Percentiles rank a stretch among this genome's conserved stretches.
These are phyloP conservation scores for Elysia chlorotica DNA, from an alignment of 1,140 invertebrate genomes.

Conservation along the genomic window DNA sequence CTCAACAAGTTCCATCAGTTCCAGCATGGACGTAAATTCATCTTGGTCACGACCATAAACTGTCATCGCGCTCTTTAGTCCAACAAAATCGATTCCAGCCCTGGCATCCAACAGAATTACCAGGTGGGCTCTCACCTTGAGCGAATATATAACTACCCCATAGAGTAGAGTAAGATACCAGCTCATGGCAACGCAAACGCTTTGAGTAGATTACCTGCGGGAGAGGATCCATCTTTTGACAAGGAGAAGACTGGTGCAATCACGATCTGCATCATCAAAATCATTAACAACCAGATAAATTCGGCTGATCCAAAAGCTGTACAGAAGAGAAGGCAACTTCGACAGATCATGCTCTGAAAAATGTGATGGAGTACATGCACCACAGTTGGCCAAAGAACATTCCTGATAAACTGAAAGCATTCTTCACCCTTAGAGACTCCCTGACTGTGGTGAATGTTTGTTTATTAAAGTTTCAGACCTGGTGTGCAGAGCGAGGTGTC, in stretches of 20 bases:
- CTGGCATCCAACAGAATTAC: conserved; percentile 54
- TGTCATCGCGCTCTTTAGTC: conserved; percentile 54
- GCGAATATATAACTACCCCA: conserved; percentile 54
- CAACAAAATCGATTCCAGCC: conserved; percentile 37
- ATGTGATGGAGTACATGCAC: too few relatives aligned
- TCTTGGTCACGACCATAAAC: conserved; percentile 58
- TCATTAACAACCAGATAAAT: conserved; percentile 59
- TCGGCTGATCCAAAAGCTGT: conserved; percentile 61
- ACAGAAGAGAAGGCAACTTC: conserved; percentile 57
- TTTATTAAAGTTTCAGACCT: too few relatives aligned
- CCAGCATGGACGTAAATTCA: conserved; percentile 56
- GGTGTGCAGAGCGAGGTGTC: too few relatives aligned
- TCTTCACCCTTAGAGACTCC: too few relatives aligned
- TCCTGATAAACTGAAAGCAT: too few relatives aligned
- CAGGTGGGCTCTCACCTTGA: conserved; percentile 56
- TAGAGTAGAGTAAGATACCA: conserved; percentile 30
- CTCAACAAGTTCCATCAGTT: conserved; percentile 64
- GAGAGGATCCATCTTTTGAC: background rate
- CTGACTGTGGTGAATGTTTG: too few relatives aligned
- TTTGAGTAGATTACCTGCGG: conserved; percentile 21
- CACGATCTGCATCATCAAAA: conserved; percentile 30
- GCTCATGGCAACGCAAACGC: conserved; percentile 29
- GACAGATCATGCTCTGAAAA: too few relatives aligned
- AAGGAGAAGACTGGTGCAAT: conserved; percentile 22
- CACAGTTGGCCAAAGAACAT: too few relatives aligned